These are phyloP conservation scores for Cygnus buccinator DNA, from an alignment of 2,113 vertebrate genomes.

Conservation along the genomic window DNA sequence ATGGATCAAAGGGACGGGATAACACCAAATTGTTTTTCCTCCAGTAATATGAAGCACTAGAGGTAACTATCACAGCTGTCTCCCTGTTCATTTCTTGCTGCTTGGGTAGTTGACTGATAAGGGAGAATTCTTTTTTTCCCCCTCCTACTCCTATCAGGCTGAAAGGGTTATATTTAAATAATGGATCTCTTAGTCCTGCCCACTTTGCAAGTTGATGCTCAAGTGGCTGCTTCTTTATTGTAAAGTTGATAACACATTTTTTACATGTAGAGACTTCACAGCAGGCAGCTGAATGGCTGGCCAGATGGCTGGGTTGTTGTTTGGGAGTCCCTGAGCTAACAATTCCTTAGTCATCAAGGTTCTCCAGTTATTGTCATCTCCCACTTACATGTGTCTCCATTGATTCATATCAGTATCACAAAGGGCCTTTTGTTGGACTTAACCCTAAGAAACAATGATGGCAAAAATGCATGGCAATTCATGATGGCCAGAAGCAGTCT, in stretches of 20 bases:
- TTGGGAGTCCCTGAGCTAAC: conserved; percentile 3
- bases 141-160: not conserved
- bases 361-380: conserved; percentile 20
- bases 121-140: not conserved
- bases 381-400: not conserved
- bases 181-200: not conserved
- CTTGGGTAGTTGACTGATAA: not conserved
- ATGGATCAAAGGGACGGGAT: not conserved
- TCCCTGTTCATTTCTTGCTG: conserved; percentile 12
- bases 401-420: not conserved
- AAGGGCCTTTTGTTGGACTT: not conserved
- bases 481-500: not conserved
- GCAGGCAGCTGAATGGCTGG: not conserved
- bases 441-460: not conserved
- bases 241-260: conserved; percentile 33
- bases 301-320: conserved; percentile 15
- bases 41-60: not conserved
- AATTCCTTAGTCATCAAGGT: conserved; percentile 40
- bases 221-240: conserved; percentile 17
- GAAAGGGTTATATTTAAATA: conserved; percentile 4
- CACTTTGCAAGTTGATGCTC: conserved; percentile 1
- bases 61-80: not conserved
- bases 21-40: not conserved
- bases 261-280: conserved; percentile 14
- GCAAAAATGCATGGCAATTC: not conserved